Base-by-base conservation (phyloP, 1,140 invertebrate genomes). In the Rhopalosiphum maidis region DNA sequence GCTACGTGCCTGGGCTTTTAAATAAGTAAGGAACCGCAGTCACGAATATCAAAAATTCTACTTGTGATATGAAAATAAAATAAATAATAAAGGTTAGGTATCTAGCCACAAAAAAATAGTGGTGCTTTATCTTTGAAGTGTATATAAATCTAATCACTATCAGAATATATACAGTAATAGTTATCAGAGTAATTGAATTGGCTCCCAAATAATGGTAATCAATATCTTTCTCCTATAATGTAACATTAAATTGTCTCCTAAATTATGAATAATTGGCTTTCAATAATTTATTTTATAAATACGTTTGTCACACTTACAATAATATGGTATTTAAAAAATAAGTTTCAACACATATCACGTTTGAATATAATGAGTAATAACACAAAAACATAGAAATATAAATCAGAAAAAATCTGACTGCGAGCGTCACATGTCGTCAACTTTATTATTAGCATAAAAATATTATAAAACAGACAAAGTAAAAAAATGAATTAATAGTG, bases 51-150 rank as follows among this genome's bases (percentile, higher is more conserved):
- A 77, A 77, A 77, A n/a, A 77, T 77, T 77, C 60, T 35, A 77
- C 60, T 77, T 77, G 60, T 77, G 60, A 77, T 77, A 77, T 77
- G n/a, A 77, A 77, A 77, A 77, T 77, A 77, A 77, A 77, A 77
- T 77, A 77, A 77, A 77, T n/a, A 77, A 77, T 77, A 77, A 77
- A 77, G 15, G 60, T 77, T n/a, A 77, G 60, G 30, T n/a, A 68
- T n/a, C 15, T 77, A 35, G 60, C 30, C 15, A 30, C 55, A 30
- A 30, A 68, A 55, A 77, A n/a, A 77, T 5, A 77, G 60, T 18
- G 18, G 60, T 77, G 30, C 60, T 77, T 77, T 77, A 11, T 77
- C 60, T n/a, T 77, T 77, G 60, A 77, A 77, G n/a, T 77, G 60
- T 77, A 18, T 77, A 77, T 77, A 77, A 77, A 77, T 77, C 60